Evolutionary conservation across 1,140 invertebrate genomes (phyloP).

Genomic region (Galleria mellonella): DNA sequence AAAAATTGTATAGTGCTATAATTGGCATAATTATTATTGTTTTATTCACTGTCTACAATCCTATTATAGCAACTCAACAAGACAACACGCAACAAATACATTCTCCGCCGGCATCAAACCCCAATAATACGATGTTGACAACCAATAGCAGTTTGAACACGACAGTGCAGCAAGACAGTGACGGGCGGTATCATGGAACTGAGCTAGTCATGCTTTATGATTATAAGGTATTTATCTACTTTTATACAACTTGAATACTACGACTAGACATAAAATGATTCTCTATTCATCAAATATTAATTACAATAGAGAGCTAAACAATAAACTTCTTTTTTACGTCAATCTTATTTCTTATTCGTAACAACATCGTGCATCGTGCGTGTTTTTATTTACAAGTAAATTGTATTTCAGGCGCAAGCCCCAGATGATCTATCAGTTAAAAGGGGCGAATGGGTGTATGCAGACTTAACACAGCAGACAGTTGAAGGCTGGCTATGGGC

Average conservation of each 20-base stretch:
- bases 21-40: too few relatives aligned
- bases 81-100: slow-evolving; percentile 37
- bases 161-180: slow-evolving; percentile 65
- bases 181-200: slow-evolving; percentile 85
- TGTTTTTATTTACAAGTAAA: background rate
- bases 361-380: too few relatives aligned
- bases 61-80: slow-evolving; percentile 42
- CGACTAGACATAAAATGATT: too few relatives aligned
- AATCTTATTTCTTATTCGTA: too few relatives aligned
- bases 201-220: slow-evolving; percentile 96
- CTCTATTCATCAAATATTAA: too few relatives aligned
- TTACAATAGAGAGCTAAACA: too few relatives aligned
- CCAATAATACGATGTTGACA: slow-evolving; percentile 29
- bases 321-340: too few relatives aligned
- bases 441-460: slow-evolving; percentile 95
- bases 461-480: slow-evolving; percentile 93
- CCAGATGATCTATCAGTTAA: slow-evolving; percentile 92
- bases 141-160: slow-evolving; percentile 40
- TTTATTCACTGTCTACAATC: too few relatives aligned
- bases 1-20: too few relatives aligned
- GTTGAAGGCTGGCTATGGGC: slow-evolving; percentile 97
- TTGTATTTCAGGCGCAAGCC: slow-evolving; percentile 83
- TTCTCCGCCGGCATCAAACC: slow-evolving; percentile 26
- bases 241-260: too few relatives aligned
- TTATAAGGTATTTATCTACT: slow-evolving; percentile 81